Base-by-base conservation (phyloP, 30 jellyfish, hydroid and myxozoan genomes). In the Rhopilema esculentum region DNA sequence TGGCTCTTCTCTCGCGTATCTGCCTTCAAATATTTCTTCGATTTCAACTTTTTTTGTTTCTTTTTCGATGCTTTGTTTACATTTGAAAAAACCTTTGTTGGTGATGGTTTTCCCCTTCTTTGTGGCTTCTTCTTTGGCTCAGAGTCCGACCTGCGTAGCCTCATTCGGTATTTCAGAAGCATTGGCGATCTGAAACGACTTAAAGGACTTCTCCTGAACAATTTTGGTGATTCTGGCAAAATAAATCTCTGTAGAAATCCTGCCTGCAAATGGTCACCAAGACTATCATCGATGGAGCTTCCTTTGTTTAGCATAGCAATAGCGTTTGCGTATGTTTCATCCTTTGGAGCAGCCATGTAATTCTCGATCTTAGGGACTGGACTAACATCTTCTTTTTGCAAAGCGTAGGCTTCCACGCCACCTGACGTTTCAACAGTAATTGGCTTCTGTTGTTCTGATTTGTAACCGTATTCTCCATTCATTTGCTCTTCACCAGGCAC, bases 331-430 rank as follows among this genome's bases (percentile, higher is more conserved):
- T 49, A 74, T 8, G 88, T 30, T 23, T 85, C 88, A 25, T 67
- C 83, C 4, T 1, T 27, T 19, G 94, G 94, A 32, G 79, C 51
- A 1, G 94, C 79, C 7, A 85, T 27, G 75, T 70, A 85, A 27
- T 50, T 85, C 32, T 85, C 94, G 1, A 85, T 63, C 50, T 76
- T 78, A 22, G 88, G 25, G 16, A 24, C 71, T 21, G 88, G 88
- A 28, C 66, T 65, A 12, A 22, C 88, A 1, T 29, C 64, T 1
- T 49, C 49, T 22, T 78, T 78, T 0, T 78, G 88, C 0, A 66
- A 62, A 26, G 94, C 94, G 63, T 72, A 85, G 27, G 94, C 88
- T 31, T 85, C 94, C 27, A 63, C 80, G 18, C 92, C 85, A 48
- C 84, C 88, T 7, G 94, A 25, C 53, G 29, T 62, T 20, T 73